Evolutionary conservation across 2,888 invertebrate species (phyloP), one percentile per base, ranked within the genome.

Genomic region (Priapulus caudatus): DNA sequence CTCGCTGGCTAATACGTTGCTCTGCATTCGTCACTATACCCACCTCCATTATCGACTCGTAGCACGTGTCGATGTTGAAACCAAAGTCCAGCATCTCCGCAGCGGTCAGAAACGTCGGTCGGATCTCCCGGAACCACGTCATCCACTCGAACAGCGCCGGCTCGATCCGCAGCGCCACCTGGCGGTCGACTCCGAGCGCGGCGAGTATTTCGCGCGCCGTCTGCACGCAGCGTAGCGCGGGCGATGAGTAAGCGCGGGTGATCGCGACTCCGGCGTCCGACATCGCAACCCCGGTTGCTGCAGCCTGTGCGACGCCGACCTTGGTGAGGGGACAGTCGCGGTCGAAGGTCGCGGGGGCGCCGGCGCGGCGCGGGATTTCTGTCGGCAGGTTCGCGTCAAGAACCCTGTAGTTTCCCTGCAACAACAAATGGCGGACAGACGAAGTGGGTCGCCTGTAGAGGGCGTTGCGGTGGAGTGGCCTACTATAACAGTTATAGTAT

Each of bases 91-190:
- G 10, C 33, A 33, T 33, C n/a, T 33, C 10, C n/a, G 10, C n/a
- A 10, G 33, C 10, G 1, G 80, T 81, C 79, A 91, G 81, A 80
- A 86, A 91, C 19, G 80, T 78, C 2, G 86, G 87, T 63, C 80
- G 72, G 0, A 81, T 81, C 54, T 83, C 83, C 1, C 80, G 78
- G 69, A 91, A 88, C 92, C 92, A 93, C 23, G 82, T 81, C 65
- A 89, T 78, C 85, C 86, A 95, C 71, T 95, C 95, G 71, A 93
- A 95, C 43, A 95, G 73, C 0, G 87, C 89, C 0, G 91, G 90
- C 67, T 95, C 95, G 16, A 95, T 76, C 61, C 61, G 58, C 47
- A 69, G 60, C n/a, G n/a, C 10, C n/a, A 33, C 10, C 33, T 10
- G 10, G 33, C n/a, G 10, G 10, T 33, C 33, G n/a, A 33, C 10